Conservation (phyloP, 2,113 vertebrate species). For the Saimiri boliviensis region DNA sequence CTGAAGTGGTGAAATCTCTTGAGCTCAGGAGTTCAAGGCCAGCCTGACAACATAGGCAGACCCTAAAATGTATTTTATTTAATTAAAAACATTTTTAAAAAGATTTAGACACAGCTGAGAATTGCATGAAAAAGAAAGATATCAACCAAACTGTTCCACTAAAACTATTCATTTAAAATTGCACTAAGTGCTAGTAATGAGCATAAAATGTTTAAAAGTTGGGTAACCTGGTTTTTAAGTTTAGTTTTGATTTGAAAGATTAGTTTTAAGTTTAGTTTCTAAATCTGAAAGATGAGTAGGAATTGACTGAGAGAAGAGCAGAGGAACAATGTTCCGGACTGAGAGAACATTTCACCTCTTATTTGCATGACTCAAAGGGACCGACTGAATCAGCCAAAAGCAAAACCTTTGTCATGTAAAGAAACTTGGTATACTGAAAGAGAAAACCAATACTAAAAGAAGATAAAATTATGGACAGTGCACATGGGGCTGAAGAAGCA, state of each 20-base stretch:
- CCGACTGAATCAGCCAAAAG: neutral
- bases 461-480: neutral
- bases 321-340: neutral
- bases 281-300: neutral
- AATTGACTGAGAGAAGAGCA: neutral
- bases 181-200: neutral
- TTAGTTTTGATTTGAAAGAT: neutral
- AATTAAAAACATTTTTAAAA: too few relatives aligned
- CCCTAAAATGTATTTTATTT: too few relatives aligned
- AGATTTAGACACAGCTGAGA: neutral
- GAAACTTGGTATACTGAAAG: neutral
- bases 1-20: neutral
- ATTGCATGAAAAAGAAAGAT: neutral
- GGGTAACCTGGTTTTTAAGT: neutral
- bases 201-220: neutral
- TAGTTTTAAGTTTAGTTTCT: too few relatives aligned
- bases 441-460: neutral
- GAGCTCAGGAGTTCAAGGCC: neutral
- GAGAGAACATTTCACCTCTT: neutral
- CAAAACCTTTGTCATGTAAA: neutral
- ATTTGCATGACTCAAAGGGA: neutral
- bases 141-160: neutral
- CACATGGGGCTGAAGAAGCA: neutral
- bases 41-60: neutral
- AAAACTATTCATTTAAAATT: constrained; percentile 4